Base-by-base conservation (phyloP, 1,140 invertebrate genomes). In the Rhopalosiphum maidis region DNA sequence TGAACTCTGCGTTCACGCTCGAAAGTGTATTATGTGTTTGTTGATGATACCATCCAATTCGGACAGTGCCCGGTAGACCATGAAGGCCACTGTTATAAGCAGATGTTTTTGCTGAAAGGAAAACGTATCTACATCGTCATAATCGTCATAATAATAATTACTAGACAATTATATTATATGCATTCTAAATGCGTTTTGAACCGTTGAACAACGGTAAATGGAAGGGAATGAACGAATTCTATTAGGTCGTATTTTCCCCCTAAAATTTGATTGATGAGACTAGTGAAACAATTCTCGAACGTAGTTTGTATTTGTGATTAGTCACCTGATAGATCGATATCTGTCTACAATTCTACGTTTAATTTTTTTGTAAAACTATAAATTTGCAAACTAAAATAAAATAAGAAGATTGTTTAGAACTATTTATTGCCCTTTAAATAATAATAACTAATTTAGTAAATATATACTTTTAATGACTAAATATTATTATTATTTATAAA, bases 21-120 rank as follows among this genome's bases (percentile, higher is more conserved):
- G 15, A 92, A 82, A 83, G 21, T 83, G 30, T 68, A 21, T 48
- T n/a, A 30, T 43, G 7, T 68, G 43, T 68, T 43, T 68, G 35
- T 77, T 48, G 68, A 91, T 54, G 82, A 54, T 85, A 92, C 43
- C 46, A 85, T 85, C 90, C 46, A 37, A 91, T 91, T 91, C 77
- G 43, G 68, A 92, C 48, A 37, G 91, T 93, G 51, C 48, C 82
- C 25, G 37, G 48, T 54, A 86, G 91, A 93, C 91, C 91, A 54
- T 55, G 77, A 91, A 91, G 77, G 77, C 77, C 77, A 54, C 22
- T 1, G 82, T 48, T 93, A 83, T 93, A 43, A 86, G 48, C 68
- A 82, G 82, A 83, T 85, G 77, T 82, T 93, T 86, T 85, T 37
- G 46, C 43, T 85, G 48, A 51, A 83, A 54, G 43, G 35, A 93